Evolutionary conservation across 2,113 vertebrate species (phyloP), one percentile per base, ranked within the genome.

Genomic region (Delphinus delphis): DNA sequence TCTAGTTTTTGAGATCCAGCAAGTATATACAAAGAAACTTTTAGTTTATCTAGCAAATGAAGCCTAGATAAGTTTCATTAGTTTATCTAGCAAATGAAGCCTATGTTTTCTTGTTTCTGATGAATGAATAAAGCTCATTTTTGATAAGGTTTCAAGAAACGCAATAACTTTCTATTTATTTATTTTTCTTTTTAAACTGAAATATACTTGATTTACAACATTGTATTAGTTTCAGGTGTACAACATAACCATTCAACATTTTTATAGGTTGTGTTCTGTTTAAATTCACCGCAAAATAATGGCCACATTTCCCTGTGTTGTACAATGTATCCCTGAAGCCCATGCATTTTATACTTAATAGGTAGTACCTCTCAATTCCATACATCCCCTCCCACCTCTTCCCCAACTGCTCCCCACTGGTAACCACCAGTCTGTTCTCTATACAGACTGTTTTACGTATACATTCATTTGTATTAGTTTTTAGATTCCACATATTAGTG

Each of bases 401-500:
- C 7, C 2, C 33, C 23, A 31, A 0, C 8, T 11, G 6, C 11
- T 55, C 33, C 47, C 6, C 33, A 1, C 20, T 4, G 47, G 33
- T 36, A 25, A 33, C 12, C 76, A 2, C 33, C 18, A 25, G 50
- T 36, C 50, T 79, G 47, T 21, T 11, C 47, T 77, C 41, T 21
- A 7, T 12, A 21, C 31, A 53, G 15, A 53, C 53, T 53, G 53
- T 53, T 53, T 23, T 79, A 18, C 53, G 2, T 4, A 8, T 79
- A 2, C 31, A 0, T 53, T 33, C 6, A 0, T 53, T n/a, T n/a
- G 20, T n/a, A n/a, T n/a, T 79, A 55, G 14, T 23, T n/a, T 55
- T 55, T 55, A 79, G 31, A 79, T 55, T 21, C 50, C 50, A 14
- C 76, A 1, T 33, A 6, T 79, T 21, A n/a, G 33, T n/a, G 11